These are phyloP conservation scores for Ophion obscuratus DNA, from an alignment of 2,888 invertebrate genomes.

Conservation along the genomic window DNA sequence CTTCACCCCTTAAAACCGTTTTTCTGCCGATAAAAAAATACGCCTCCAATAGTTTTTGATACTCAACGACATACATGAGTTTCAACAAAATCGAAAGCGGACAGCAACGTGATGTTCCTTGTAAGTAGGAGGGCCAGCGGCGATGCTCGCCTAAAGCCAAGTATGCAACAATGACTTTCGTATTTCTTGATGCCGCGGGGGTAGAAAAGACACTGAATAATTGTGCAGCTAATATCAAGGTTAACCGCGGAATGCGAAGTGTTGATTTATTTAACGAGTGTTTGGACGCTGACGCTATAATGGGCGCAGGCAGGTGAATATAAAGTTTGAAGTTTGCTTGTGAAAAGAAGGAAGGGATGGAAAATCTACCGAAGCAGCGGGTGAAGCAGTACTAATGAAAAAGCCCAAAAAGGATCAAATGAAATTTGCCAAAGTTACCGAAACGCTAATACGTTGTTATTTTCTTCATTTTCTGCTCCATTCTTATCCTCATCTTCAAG, in stretches of 20 bases:
- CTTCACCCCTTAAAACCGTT: too few relatives aligned
- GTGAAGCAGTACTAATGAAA: neutral
- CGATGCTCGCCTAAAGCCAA: slow-evolving; percentile 75
- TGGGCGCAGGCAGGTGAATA: neutral
- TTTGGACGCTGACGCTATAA: slow-evolving; percentile 49
- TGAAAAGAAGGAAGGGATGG: neutral
- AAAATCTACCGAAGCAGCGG: neutral
- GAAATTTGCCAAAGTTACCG: slow-evolving; percentile 1
- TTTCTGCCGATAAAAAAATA: too few relatives aligned
- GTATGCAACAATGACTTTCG: slow-evolving; percentile 64
- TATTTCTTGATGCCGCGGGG: slow-evolving; percentile 47
- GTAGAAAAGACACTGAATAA: slow-evolving; percentile 48
- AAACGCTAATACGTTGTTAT: neutral
- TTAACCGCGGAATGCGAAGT: slow-evolving; percentile 52
- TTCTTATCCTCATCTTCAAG: slow-evolving; percentile 5
- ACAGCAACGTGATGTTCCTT: too few relatives aligned
- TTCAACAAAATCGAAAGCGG: too few relatives aligned
- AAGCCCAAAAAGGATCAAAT: slow-evolving; percentile 12
- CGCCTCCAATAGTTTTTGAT: too few relatives aligned
- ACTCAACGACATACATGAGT: too few relatives aligned
- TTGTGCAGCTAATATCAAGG: slow-evolving; percentile 46
- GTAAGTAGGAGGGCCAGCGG: slow-evolving; percentile 21
- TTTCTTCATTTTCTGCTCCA: slow-evolving; percentile 13
- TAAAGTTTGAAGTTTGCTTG: neutral
- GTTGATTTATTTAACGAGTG: slow-evolving; percentile 71